Conservation (phyloP, 92 coral and sea anemone species). For the Heteractis magnifica region DNA sequence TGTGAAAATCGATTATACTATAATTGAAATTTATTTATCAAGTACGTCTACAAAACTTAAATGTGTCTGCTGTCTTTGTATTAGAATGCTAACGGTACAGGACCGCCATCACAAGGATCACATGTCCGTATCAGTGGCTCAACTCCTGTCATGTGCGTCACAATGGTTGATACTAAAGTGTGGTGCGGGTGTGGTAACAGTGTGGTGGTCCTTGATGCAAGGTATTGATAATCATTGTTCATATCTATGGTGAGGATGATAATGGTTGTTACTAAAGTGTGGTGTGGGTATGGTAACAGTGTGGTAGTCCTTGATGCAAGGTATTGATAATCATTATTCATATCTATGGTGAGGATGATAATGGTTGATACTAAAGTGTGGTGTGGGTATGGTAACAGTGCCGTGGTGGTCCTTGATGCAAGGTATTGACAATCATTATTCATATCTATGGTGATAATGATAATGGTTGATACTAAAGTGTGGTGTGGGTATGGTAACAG, state of each 20-base stretch:
- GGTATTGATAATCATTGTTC: constrained; percentile 29
- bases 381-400: constrained; percentile 87
- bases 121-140: constrained; percentile 72
- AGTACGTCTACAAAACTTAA: too few species aligned
- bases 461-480: neutral
- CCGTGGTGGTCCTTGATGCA: constrained; percentile 79
- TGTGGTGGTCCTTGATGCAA: constrained; percentile 76
- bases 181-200: constrained; percentile 92
- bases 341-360: neutral
- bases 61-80: neutral
- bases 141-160: constrained; percentile 84
- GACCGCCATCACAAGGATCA: constrained; percentile 75
- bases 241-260: neutral
- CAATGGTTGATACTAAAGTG: constrained; percentile 63
- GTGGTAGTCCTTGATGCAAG: constrained; percentile 81
- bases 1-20: too few species aligned
- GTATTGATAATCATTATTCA: constrained; percentile 23
- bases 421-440: constrained; percentile 33
- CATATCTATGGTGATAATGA: neutral
- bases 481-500: neutral
- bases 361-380: constrained; percentile 70
- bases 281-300: constrained; percentile 84
- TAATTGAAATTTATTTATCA: too few species aligned
- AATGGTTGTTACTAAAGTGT: neutral
- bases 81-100: constrained; percentile 69